These are phyloP conservation scores for Oncorhynchus keta DNA, from an alignment of 2,113 vertebrate genomes.

Conservation along the genomic window DNA sequence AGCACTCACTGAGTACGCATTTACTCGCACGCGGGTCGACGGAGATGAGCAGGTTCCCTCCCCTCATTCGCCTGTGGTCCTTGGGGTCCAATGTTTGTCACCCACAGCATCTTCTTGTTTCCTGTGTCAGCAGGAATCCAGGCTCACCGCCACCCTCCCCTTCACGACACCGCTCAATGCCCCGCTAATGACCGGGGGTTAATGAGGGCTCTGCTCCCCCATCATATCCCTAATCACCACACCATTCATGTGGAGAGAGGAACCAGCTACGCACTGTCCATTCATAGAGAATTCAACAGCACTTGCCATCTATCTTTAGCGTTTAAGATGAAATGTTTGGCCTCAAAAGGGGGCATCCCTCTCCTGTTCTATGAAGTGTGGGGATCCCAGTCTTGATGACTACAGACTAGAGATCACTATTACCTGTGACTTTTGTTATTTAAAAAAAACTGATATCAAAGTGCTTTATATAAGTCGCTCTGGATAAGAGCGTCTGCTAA, in stretches of 20 bases:
- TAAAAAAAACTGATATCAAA: too few relatives aligned
- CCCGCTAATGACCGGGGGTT: conserved; percentile 33
- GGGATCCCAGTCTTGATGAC: too few relatives aligned
- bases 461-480: too few relatives aligned
- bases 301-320: too few relatives aligned
- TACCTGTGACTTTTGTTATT: too few relatives aligned
- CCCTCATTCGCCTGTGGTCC: conserved; percentile 44
- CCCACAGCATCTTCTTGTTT: conserved; percentile 37
- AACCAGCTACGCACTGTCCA: too few relatives aligned
- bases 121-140: conserved; percentile 51
- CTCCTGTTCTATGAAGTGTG: too few relatives aligned
- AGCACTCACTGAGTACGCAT: conserved; percentile 1
- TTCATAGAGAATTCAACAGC: too few relatives aligned
- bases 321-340: too few relatives aligned
- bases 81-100: conserved; percentile 61
- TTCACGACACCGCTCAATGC: conserved; percentile 11
- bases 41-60: conserved; percentile 6
- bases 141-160: conserved; percentile 4
- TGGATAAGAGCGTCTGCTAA: too few relatives aligned
- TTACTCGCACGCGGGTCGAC: conserved; percentile 6
- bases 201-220: conserved; percentile 25
- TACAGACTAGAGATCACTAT: too few relatives aligned
- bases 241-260: not conserved
- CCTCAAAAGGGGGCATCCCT: too few relatives aligned
- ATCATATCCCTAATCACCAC: not conserved